Conservation (phyloP, 2,888 invertebrate genomes). For the Drosophila rubida region DNA sequence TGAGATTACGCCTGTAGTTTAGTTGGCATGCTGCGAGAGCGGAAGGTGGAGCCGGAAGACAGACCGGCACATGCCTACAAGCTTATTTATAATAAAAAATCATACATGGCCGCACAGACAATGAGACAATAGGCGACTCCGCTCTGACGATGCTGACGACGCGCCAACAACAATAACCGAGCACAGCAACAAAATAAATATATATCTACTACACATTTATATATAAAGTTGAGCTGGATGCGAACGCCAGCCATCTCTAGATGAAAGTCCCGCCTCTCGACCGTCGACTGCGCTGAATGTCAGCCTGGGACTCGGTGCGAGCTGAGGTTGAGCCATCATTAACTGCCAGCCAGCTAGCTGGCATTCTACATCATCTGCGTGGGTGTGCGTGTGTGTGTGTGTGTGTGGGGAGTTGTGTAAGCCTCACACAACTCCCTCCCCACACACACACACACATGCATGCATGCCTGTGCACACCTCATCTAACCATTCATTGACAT, state of each 20-base stretch:
- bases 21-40: conserved; percentile 60
- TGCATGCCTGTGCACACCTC: conserved; percentile 53
- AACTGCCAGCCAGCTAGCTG: conserved; percentile 55
- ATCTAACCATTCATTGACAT: conserved; percentile 72
- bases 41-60: conserved; percentile 24
- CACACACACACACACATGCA: conserved; percentile 10
- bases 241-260: conserved; percentile 14
- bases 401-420: conserved; percentile 38
- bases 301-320: conserved; percentile 41
- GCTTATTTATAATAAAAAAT: conserved; percentile 79
- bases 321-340: conserved; percentile 61
- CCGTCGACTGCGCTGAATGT: conserved; percentile 33
- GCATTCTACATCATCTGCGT: background rate
- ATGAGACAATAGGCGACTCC: conserved; percentile 69
- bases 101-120: conserved; percentile 78
- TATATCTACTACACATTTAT: conserved; percentile 10
- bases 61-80: conserved; percentile 70
- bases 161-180: conserved; percentile 23
- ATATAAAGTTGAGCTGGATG: conserved; percentile 26
- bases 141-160: conserved; percentile 20
- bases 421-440: conserved; percentile 18
- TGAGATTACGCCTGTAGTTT: conserved; percentile 76
- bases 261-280: conserved; percentile 23
- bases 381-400: conserved; percentile 7
- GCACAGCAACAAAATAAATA: conserved; percentile 10